Conservation (phyloP, 2,113 vertebrate species). For the Sterrhoptilus dennistouni region DNA sequence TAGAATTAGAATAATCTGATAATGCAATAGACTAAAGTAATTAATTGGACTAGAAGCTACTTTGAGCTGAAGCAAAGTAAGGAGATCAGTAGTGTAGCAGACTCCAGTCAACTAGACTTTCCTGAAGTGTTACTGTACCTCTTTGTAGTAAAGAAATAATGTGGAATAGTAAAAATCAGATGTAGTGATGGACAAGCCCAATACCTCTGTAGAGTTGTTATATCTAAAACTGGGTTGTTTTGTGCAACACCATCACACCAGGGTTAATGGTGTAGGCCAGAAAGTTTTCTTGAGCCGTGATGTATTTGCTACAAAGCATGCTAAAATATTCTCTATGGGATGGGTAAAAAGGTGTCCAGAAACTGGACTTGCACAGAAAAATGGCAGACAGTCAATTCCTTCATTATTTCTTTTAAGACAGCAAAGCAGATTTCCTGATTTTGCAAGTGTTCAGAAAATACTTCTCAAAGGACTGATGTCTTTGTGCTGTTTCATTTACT, state of each 20-base stretch:
- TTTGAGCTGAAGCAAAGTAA: neutral
- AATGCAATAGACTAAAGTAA: neutral
- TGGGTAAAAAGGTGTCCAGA: neutral
- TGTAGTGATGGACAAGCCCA: neutral
- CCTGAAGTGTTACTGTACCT: neutral
- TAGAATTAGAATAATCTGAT: neutral
- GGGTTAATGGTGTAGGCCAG: neutral
- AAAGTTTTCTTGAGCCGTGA: neutral
- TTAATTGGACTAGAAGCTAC: neutral
- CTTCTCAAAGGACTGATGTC: neutral
- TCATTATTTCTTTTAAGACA: neutral
- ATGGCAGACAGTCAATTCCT: neutral
- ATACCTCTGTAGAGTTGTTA: neutral
- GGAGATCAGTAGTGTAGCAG: neutral
- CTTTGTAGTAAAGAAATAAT: neutral
- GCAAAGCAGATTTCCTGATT: neutral
- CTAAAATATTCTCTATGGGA: neutral
- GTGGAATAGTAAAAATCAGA: neutral
- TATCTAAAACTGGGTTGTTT: neutral
- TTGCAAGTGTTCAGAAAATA: neutral
- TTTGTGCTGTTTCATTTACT: neutral
- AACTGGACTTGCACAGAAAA: neutral
- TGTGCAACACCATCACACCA: neutral
- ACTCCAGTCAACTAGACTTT: neutral
- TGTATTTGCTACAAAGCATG: neutral